Percentiles rank a stretch among this genome's conserved stretches.
These are phyloP conservation scores for Pelobates cultripes DNA, from an alignment of 2,797 vertebrate species.

Conservation along the genomic window DNA sequence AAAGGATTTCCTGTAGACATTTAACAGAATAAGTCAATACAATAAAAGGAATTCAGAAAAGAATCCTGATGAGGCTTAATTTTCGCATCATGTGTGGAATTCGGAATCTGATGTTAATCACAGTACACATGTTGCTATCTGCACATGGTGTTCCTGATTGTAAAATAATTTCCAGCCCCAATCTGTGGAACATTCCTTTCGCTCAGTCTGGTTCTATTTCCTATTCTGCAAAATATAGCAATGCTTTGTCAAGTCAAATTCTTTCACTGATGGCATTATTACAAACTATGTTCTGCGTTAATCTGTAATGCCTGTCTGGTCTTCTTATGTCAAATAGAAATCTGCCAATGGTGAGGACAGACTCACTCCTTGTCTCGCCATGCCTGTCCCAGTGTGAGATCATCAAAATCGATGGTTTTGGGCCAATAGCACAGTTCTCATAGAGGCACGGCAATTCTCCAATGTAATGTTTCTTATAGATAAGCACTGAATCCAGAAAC, in stretches of 20 bases:
- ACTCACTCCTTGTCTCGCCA: neutral
- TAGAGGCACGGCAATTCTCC: too few species aligned
- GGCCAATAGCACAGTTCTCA: too few species aligned
- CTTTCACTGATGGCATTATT: neutral
- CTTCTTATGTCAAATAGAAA: neutral
- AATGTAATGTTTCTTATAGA: too few species aligned
- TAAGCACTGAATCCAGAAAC: too few species aligned
- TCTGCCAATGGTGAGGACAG: neutral
- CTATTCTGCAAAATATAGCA: constrained; percentile 2
- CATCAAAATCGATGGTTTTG: too few species aligned
- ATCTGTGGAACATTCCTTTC: constrained; percentile 11
- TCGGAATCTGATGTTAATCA: constrained; percentile 2
- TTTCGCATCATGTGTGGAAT: neutral
- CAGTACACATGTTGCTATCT: neutral
- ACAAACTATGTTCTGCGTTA: constrained; percentile 9
- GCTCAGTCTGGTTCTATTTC: constrained; percentile 11
- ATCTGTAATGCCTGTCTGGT: constrained; percentile 5
- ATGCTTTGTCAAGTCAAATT: constrained; percentile 16
- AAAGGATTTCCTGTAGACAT: too few species aligned
- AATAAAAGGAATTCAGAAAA: too few species aligned
- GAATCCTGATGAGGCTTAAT: neutral
- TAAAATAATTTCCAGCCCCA: constrained; percentile 3
- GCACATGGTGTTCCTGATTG: neutral
- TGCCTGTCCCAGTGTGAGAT: too few species aligned
- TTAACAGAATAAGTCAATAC: too few species aligned